phyloP scores from a whole-genome alignment of 2,888 invertebrate genomes.

The Trachelus stipa region DNA sequence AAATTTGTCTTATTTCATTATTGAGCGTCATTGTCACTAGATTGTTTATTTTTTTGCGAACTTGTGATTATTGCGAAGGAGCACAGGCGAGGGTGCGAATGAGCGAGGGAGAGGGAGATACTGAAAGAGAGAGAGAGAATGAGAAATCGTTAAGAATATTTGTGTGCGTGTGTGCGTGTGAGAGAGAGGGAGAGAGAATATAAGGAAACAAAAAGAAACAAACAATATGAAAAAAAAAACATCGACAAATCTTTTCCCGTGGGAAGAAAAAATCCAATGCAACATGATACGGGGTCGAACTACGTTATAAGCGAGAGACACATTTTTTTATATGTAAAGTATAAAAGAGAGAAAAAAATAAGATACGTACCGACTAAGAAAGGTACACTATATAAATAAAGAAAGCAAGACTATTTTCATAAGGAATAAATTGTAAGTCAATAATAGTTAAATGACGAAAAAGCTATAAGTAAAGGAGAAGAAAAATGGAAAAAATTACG shows the following conservation, averaged over 20 bases:
- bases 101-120: not conserved
- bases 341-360: conserved; percentile 14
- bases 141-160: not conserved
- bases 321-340: conserved; percentile 22
- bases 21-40: not conserved
- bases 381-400: conserved; percentile 49
- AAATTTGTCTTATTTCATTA: not conserved
- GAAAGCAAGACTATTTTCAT: conserved; percentile 63
- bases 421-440: conserved; percentile 64
- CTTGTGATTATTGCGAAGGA: not conserved
- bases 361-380: conserved; percentile 24
- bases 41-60: not conserved
- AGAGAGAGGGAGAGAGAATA: conserved; percentile 8
- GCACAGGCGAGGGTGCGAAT: not conserved
- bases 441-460: conserved; percentile 43
- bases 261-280: not conserved
- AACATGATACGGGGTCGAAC: conserved; percentile 3
- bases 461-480: not conserved
- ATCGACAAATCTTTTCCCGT: conserved; percentile 1
- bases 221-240: conserved; percentile 5
- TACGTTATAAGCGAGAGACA: conserved; percentile 22
- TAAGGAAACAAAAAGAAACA: conserved; percentile 14
- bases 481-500: not conserved
- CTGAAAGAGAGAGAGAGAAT: not conserved
- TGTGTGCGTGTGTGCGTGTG: not conserved